Evolutionary conservation across 2,888 invertebrate species (phyloP), one percentile per base, ranked within the genome.

Genomic region (Mylabris sibirica): DNA sequence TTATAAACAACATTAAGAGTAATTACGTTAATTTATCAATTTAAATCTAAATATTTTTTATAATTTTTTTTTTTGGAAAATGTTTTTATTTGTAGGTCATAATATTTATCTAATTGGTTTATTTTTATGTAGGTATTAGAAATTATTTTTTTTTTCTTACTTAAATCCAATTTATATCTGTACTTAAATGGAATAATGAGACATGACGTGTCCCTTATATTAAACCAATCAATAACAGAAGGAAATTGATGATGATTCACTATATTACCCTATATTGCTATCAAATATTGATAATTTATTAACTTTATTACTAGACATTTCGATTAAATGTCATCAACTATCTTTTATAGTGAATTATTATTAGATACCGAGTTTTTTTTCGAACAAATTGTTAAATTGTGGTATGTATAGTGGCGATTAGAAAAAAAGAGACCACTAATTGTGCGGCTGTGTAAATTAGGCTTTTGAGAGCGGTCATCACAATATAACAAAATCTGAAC

Each of bases 121-220:
- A 41, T 41, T 41, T 41, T 14, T 14, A 17, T 41, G 1, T 14
- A 5, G 3, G 5, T 14, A 35, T 14, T 14, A 14, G n/a, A 41
- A 41, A 2, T 14, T 41, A 41, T 41, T 20, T 49, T 20, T 17
- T n/a, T 49, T 49, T 53, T 17, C 17, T 17, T 17, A n/a, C 1
- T 17, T 17, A 17, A 53, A 53, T 53, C 53, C 53, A 53, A 22
- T 53, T 53, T 53, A 53, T 24, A 35, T 35, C 35, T 41, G 14
- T 3, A n/a, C 14, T 12, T 41, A 41, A 5, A 41, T 41, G 44
- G 11, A 20, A 49, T 20, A 22, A 49, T 49, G 17, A 12, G 14
- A 57, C 24, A 24, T 57, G 57, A 57, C 57, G 57, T 57, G 57
- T 57, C 57, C 24, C 57, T 57, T 57, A 5, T 26, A 14, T 11